These are phyloP conservation scores for Hydractinia echinata DNA, from an alignment of 30 jellyfish, hydroid and myxozoan genomes.

Conservation along the genomic window DNA sequence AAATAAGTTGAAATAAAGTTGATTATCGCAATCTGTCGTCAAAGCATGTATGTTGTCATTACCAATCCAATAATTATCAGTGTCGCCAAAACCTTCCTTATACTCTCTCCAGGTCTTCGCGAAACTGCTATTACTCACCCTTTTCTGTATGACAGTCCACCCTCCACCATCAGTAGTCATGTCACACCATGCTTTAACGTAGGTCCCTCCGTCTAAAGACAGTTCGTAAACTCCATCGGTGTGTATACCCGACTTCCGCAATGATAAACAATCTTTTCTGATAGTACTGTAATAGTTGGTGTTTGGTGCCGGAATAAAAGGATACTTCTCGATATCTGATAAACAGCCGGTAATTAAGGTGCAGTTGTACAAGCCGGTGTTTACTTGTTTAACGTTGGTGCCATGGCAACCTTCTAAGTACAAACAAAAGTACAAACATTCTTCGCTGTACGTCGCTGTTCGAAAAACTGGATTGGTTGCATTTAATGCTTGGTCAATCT, in stretches of 20 bases:
- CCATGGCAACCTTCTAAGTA: too few species aligned
- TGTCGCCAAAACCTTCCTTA: constrained; percentile 4
- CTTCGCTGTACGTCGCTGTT: too few species aligned
- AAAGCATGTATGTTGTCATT: neutral
- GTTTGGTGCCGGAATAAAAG: too few species aligned
- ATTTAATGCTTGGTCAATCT: too few species aligned
- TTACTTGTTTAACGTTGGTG: too few species aligned
- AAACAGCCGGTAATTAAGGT: too few species aligned
- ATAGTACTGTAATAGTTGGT: too few species aligned
- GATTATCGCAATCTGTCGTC: neutral
- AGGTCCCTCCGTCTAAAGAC: neutral
- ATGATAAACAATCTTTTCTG: neutral
- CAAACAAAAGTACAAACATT: too few species aligned
- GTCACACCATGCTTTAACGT: neutral
- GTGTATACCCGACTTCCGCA: neutral
- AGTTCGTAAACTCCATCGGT: neutral
- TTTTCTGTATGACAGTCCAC: constrained; percentile 6
- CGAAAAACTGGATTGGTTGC: too few species aligned
- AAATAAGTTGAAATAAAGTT: neutral
- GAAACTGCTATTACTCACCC: neutral
- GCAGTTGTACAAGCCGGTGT: too few species aligned
- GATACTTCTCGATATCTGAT: too few species aligned
- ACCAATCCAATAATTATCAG: neutral
- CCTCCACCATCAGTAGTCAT: neutral
- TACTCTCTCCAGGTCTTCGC: neutral